Evolutionary conservation across 2,113 vertebrate genomes (phyloP).

Genomic region (Anguilla rostrata): DNA sequence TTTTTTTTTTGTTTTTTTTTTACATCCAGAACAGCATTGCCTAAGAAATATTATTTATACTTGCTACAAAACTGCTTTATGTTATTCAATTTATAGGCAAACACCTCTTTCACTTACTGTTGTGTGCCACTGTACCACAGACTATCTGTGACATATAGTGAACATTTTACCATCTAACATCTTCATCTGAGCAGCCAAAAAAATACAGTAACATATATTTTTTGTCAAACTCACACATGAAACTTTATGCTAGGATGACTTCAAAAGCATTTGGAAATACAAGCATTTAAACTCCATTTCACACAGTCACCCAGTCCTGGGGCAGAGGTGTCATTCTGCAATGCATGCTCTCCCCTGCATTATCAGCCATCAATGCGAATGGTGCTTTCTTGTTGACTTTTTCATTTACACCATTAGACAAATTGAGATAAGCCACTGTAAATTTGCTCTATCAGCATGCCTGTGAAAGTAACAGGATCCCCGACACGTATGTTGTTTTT

Average conservation of each 20-base stretch:
- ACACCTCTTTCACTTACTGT: not conserved
- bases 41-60: not conserved
- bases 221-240: not conserved
- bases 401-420: slow-evolving; percentile 79
- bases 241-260: not conserved
- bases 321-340: slow-evolving; percentile 70
- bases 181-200: not conserved
- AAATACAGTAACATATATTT: not conserved
- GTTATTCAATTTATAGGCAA: not conserved
- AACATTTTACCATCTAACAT: not conserved
- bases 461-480: slow-evolving; percentile 43
- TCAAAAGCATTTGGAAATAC: not conserved
- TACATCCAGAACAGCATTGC: not conserved
- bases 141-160: not conserved
- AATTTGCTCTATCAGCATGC: slow-evolving; percentile 53
- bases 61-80: not conserved
- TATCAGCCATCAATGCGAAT: slow-evolving; percentile 75
- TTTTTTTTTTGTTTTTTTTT: not conserved
- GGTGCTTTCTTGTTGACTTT: slow-evolving; percentile 70
- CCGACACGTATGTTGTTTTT: slow-evolving; percentile 44
- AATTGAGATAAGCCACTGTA: slow-evolving; percentile 69
- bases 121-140: not conserved
- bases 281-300: slow-evolving; percentile 5
- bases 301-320: slow-evolving; percentile 33
- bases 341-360: slow-evolving; percentile 59